Base-by-base conservation (phyloP, 2,113 vertebrate species). In the Scophthalmus maximus region DNA sequence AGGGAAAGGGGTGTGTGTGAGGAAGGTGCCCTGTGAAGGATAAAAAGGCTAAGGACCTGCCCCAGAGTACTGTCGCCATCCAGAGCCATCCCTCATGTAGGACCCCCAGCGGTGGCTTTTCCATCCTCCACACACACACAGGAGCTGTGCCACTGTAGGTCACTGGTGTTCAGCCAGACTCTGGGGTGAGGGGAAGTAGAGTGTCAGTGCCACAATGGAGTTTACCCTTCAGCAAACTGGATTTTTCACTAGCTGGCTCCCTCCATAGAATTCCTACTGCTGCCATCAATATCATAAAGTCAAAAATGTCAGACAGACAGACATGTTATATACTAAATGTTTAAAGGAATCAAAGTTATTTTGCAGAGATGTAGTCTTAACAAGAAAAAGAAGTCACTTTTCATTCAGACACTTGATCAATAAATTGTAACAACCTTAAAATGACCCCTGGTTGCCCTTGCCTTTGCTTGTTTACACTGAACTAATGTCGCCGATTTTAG, bases 151-250 rank as follows among this genome's bases (percentile, higher is more conserved):
- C 76, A 22, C 62, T 51, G 57, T 63, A 52, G 55, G 47, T 46
- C 27, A 78, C 56, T 87, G 82, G 84, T 74, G 59, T 68, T 51
- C 34, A 67, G 86, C 84, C 82, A 84, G 76, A 73, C 42, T 55
- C 25, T 55, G 60, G 0, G 2, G 23, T 38, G 22, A 15, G 44
- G 71, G 73, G 51, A 53, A 63, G 67, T 73, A 32, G 30, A 60
- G 60, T 58, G 63, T 78, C 55, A 49, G 23, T 63, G 55, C 71
- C 68, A 76, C 32, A 25, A 26, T 69, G 49, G 47, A 51, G 70
- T 68, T 26, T 68, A 87, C 80, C 90, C 88, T 90, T 93, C 62
- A 88, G 79, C 77, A 88, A 88, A 83, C 78, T 85, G 84, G 59
- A 69, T 10, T 51, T 20, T 20, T 61, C 30, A 64, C 52, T 36